phyloP scores from a whole-genome alignment of 1,140 invertebrate species.

The Polypedilum pembai region DNA sequence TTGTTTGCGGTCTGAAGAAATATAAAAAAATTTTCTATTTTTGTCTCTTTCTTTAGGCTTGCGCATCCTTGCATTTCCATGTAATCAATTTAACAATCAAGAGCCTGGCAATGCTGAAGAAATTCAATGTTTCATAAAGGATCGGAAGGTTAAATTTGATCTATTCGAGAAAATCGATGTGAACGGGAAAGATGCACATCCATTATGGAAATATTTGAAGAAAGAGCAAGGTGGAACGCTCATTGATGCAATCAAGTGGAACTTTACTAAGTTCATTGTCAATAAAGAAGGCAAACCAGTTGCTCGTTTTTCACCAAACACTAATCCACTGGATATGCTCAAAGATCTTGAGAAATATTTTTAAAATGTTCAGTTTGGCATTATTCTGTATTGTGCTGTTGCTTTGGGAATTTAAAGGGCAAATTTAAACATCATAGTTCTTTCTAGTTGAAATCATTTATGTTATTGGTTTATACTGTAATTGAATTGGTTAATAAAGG shows the following conservation, averaged over 20 bases:
- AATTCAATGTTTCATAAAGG: constrained; percentile 65
- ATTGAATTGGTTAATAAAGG: too few species aligned
- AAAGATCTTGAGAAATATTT: constrained; percentile 61
- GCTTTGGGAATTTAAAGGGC: too few species aligned
- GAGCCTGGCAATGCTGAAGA: constrained; percentile 64
- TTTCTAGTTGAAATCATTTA: too few species aligned
- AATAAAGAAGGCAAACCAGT: constrained; percentile 80
- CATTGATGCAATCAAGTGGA: constrained; percentile 88
- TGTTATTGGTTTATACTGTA: too few species aligned
- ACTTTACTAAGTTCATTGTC: constrained; percentile 92
- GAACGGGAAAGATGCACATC: constrained; percentile 76
- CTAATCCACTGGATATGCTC: constrained; percentile 60
- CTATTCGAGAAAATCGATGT: constrained; percentile 70
- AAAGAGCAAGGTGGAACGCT: constrained; percentile 64
- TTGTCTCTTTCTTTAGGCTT: constrained; percentile 44
- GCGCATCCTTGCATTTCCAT: constrained; percentile 81
- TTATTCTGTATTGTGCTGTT: too few species aligned
- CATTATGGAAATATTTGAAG: constrained; percentile 83
- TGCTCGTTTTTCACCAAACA: constrained; percentile 68
- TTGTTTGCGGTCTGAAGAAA: too few species aligned
- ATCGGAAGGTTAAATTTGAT: constrained; percentile 65
- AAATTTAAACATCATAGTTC: too few species aligned
- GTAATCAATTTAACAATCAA: constrained; percentile 81
- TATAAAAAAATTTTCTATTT: not conserved
- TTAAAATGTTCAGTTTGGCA: constrained; percentile 40